Base-by-base conservation (phyloP, 2,888 invertebrate genomes). In the Frankliniella intonsa region DNA sequence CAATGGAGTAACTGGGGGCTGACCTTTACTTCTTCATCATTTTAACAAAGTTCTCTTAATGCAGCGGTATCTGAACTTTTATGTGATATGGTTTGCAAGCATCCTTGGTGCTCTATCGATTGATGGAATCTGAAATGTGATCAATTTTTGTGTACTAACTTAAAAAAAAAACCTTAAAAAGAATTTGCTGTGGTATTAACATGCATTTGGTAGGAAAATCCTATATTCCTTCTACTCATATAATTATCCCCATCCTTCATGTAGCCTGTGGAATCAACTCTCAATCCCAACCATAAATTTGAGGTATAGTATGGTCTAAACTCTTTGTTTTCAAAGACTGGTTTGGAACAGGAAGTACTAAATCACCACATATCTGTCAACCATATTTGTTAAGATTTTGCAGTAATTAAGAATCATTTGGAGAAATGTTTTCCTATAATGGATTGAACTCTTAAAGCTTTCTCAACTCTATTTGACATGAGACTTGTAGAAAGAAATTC, bases 161-260 rank as follows among this genome's bases (percentile, higher is more conserved):
- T 76, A 25, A 25, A 25, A 69, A 65, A 69, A 76, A 76, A 25
- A 9, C n/a, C n/a, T 62, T 14, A 62, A 62, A 62, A 62, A 62
- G 69, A 76, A 76, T 76, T 76, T 76, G 69, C 69, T 76, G 69
- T 76, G 69, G 69, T 76, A 76, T 76, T 76, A 76, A 76, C 69
- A 76, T 76, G 69, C 69, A 76, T 76, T 76, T 76, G 22, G 25
- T 25, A 22, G 69, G 69, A 76, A 76, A 76, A 25, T 76, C 25
- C 69, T 76, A 76, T 19, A 10, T 55, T 76, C 25, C 69, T 76
- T 76, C 25, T 25, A 25, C 25, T 76, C 25, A 76, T 76, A 25
- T 76, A 22, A 76, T 76, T 76, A 76, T 62, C 69, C 69, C 25
- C 25, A 25, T 25, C 69, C 69, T 25, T 25, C 69, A 76, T 12